Base-by-base conservation (phyloP, 1,140 invertebrate genomes). In the Pomacea maculata region DNA sequence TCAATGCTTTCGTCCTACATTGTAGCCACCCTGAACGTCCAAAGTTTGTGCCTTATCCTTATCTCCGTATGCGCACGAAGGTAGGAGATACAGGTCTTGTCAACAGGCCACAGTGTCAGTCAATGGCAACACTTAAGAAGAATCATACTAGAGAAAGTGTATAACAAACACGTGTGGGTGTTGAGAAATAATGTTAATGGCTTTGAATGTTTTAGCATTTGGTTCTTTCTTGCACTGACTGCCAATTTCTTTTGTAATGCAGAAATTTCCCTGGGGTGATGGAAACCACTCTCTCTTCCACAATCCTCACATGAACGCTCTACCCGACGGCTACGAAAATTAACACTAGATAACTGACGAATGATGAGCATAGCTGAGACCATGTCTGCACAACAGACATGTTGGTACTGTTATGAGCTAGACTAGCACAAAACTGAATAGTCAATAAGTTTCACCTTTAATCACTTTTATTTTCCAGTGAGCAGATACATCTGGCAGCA, bases 191-290 rank as follows among this genome's bases (percentile, higher is more conserved):
- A 25, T 25, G 0, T 78, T 15, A 2, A 15, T 7, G 5, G 21
- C 7, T 21, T 4, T 6, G 25, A 25, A 25, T 25, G 25, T 25
- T 6, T 17, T 3, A 70, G 61, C n/a, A 21, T 17, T 17, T 25
- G 25, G 52, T 55, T 57, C 54, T 17, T 70, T 17, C 29, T 34
- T 61, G 34, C 21, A 65, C 21, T 63, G 19, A n/a, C 12, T 15
- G 34, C 55, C 4, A 67, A 25, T 29, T 71, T 54, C 75, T 83
- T 81, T 87, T 86, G 83, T 87, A 80, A 92, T 91, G 65, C 90
- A 95, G 93, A 90, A 91, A 89, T 97, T 96, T 92, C 96, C 96
- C 81, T 97, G 96, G 96, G 96, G 96, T 83, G 96, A 97, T 92
- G 96, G 96, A 78, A 94, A 95, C 87, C 94, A 95, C 80, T 93